phyloP scores from a whole-genome alignment of 2,797 vertebrate genomes.

The Choloepus didactylus region DNA sequence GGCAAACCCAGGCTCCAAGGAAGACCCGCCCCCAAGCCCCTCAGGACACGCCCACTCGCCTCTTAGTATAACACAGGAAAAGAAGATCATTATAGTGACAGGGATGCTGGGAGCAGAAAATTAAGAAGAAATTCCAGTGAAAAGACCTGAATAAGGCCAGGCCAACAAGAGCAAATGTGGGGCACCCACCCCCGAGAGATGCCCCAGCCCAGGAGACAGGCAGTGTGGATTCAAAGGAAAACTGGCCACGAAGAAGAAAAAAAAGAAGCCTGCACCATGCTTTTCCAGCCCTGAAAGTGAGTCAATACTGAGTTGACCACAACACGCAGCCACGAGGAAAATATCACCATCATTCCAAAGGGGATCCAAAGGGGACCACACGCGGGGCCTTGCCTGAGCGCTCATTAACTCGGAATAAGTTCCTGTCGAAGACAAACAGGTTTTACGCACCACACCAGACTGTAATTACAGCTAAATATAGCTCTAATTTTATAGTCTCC shows the following conservation, averaged over 20 bases:
- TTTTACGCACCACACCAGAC: conserved; percentile 64
- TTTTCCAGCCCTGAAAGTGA: conserved; percentile 12
- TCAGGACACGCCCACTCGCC: too few species aligned
- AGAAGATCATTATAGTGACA: too few species aligned
- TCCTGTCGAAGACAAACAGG: conserved; percentile 63
- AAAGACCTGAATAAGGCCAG: too few species aligned
- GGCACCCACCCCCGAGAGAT: too few species aligned
- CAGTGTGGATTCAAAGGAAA: conserved; percentile 8
- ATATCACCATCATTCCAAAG: background rate
- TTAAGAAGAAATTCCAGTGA: too few species aligned
- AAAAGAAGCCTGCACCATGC: background rate
- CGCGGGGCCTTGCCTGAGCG: conserved; percentile 48
- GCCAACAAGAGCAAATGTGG: too few species aligned
- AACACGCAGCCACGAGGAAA: conserved; percentile 55
- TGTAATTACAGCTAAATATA: conserved; percentile 74
- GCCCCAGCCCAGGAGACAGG: too few species aligned
- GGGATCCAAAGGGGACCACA: background rate
- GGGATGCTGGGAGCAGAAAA: too few species aligned
- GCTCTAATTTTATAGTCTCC: conserved; percentile 71
- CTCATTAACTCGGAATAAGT: conserved; percentile 69
- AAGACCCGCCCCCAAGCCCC: too few species aligned
- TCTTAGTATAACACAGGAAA: too few species aligned
- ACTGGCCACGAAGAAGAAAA: background rate
- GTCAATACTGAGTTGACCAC: conserved; percentile 15
- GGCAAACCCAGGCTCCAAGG: too few species aligned